phyloP scores from a whole-genome alignment of 2,113 vertebrate species.

The Psilopogon haemacephalus region DNA sequence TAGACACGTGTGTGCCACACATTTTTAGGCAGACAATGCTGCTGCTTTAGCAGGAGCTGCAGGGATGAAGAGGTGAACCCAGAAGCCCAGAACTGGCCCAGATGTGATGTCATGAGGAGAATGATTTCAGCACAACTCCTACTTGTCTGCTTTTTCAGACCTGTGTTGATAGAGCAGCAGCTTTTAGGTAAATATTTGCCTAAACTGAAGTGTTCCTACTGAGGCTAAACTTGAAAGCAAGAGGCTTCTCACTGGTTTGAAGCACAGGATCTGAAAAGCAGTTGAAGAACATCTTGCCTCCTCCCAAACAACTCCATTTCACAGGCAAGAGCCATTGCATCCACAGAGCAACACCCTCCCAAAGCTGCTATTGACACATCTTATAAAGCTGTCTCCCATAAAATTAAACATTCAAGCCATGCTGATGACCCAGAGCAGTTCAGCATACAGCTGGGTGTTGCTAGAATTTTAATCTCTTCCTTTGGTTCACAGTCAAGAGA shows the following conservation, averaged over 20 bases:
- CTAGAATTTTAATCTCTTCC: neutral
- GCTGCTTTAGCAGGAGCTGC: neutral
- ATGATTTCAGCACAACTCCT: neutral
- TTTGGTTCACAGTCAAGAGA: neutral
- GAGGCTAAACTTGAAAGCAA: neutral
- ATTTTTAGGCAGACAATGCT: neutral
- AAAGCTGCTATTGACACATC: neutral
- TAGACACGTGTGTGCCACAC: fast-evolving
- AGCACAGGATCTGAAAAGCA: neutral
- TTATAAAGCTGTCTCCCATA: neutral
- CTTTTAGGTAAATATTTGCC: neutral
- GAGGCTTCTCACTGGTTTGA: neutral
- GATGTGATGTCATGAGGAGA: too few relatives aligned
- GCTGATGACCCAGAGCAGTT: neutral
- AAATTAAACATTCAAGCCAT: neutral
- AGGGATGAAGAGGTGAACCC: neutral
- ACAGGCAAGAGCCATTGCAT: neutral
- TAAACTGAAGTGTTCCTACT: neutral
- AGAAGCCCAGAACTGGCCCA: too few relatives aligned
- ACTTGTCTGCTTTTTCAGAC: neutral
- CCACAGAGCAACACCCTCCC: neutral
- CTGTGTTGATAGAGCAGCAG: fast-evolving
- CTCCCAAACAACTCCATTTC: neutral
- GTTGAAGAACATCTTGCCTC: neutral
- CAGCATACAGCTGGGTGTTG: neutral